Base-by-base conservation (phyloP, 2,113 vertebrate genomes). In the Toxostoma redivivum region DNA sequence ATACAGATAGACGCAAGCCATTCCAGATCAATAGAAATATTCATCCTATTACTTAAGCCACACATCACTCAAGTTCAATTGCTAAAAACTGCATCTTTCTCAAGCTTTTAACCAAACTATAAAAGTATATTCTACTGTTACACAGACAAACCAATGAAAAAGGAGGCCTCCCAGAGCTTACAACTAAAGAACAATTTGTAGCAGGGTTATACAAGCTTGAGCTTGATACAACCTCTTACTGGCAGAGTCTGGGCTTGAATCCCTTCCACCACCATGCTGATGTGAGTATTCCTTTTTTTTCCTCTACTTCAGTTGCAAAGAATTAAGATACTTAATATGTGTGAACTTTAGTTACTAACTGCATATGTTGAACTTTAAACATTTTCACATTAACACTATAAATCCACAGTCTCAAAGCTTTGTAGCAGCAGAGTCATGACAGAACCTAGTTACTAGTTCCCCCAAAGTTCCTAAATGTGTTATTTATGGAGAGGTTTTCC, bases 211-310 rank as follows among this genome's bases (percentile, higher is more conserved):
- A 99, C 92, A 98, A 97, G 58, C 92, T 98, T 23, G 97, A 98
- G 81, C 95, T 98, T 84, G 97, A 98, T 64, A 98, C 98, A 31
- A 97, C 98, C 71, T 56, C 95, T 47, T 98, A 98, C 50, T 98
- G 98, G 98, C 98, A 97, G 56, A 96, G 30, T 16, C 44, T 98
- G 65, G 98, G 98, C 12, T 93, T 91, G 50, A 95, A 91, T 5
- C 97, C 98, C 3, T 98, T 99, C 95, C 97, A 98, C 51, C 97
- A 98, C 53, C 81, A 96, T 19, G 98, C 95, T 66, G 98, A 98
- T 17, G 98, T 98, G 86, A 98, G 98, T 98, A 94, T 47, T 64
- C 35, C 4, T 51, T 45, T 70, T 70, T 38, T 70, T 35, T 64
- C 23, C 13, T 42, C 11, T 27, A 38, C 35, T 81, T 61, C 3